phyloP scores from a whole-genome alignment of 2,797 vertebrate species.

The Pangasius larnaudii region DNA sequence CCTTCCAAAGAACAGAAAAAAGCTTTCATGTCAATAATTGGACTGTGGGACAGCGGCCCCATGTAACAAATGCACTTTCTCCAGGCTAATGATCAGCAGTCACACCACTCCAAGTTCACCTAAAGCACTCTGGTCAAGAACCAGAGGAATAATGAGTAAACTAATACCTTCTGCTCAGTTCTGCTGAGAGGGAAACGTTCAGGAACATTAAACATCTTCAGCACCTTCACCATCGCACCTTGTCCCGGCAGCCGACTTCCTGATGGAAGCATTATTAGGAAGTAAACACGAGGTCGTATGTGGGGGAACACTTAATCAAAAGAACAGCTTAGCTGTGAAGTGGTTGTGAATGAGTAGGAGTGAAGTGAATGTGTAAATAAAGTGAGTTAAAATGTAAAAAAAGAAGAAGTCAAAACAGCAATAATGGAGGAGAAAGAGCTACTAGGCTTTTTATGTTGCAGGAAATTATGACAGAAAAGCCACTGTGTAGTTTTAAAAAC shows the following conservation, averaged over 20 bases:
- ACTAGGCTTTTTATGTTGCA: neutral
- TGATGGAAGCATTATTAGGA: constrained; percentile 63
- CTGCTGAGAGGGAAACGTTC: constrained; percentile 51
- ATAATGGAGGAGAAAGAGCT: neutral
- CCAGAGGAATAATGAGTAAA: constrained; percentile 64
- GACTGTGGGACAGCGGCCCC: constrained; percentile 64
- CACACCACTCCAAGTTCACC: constrained; percentile 56
- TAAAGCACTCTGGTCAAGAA: constrained; percentile 60
- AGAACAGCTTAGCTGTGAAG: neutral
- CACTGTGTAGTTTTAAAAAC: neutral
- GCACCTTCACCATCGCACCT: constrained; percentile 54
- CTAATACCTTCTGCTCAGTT: constrained; percentile 42
- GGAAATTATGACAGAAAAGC: neutral
- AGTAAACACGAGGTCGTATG: constrained; percentile 32
- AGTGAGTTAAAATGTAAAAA: neutral
- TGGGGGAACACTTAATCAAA: constrained; percentile 9
- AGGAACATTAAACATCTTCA: constrained; percentile 64
- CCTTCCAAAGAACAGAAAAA: constrained; percentile 56
- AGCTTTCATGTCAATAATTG: constrained; percentile 69
- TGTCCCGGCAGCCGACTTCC: constrained; percentile 55
- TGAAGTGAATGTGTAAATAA: constrained; percentile 10
- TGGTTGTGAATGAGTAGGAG: neutral
- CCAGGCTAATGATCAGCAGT: constrained; percentile 61
- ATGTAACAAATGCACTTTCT: constrained; percentile 61
- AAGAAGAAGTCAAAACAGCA: neutral